Base-by-base conservation (phyloP, 37 sponge, comb jelly and placozoan species). In the Ianthella basta region DNA sequence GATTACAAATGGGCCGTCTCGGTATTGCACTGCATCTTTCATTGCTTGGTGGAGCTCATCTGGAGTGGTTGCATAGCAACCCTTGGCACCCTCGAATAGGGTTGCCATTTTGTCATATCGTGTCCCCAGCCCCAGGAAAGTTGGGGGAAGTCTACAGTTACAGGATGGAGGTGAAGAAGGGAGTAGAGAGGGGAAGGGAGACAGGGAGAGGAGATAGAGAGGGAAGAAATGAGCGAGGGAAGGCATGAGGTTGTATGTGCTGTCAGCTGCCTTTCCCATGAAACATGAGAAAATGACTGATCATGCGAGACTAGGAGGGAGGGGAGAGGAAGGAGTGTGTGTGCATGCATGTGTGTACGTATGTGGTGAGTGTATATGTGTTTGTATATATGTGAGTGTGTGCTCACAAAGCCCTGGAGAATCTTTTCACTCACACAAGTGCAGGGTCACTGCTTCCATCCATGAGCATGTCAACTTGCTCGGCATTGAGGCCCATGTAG, bases 61-160 rank as follows among this genome's bases (percentile, higher is more conserved):
- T 16, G 86, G 88, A 3, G 95, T 91, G 0, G 40, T 1, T 39
- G 83, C 91, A 82, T 50, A 29, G 75, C 86, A 90, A 0, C 95
- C 94, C 34, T 85, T 60, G 27, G 74, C 90, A n/a, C 88, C 87
- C 3, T 32, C 24, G 64, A 94, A 96, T 0, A 81, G 86, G 27
- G 14, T 57, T 13, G 94, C 97, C 55, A 96, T 82, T 57, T 90
- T 87, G 20, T 94, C 87, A 75, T 96, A 96, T 29, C 72, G 83
- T 15, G 87, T 73, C 25, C 82, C 86, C 23, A 72, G 84, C 0
- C 80, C 59, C 0, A 96, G 85, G 39, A 85, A 84, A 4, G 92
- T 94, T 33, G 97, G 92, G 34, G 97, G 95, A 25, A 90, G 56
- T 27, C 96, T 95, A 84, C 1, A 88, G n/a, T 27, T 12, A 21